These are phyloP conservation scores for Osmoderma eremita DNA, from an alignment of 2,888 invertebrate genomes.

Conservation along the genomic window DNA sequence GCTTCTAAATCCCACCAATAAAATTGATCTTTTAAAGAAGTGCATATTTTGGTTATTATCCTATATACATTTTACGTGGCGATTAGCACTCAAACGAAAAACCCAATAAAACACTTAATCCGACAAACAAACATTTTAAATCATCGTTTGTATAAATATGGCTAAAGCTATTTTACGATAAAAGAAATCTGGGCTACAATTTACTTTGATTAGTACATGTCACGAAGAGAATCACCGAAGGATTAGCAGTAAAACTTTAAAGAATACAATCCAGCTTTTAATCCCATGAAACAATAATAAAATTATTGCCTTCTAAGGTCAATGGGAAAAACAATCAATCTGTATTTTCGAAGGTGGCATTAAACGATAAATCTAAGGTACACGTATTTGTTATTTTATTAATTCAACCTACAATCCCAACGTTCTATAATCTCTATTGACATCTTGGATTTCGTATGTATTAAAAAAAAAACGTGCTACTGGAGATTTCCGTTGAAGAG, in stretches of 20 bases:
- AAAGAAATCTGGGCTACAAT: constrained; percentile 16
- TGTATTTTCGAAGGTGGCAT: constrained; percentile 4
- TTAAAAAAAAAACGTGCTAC: not conserved
- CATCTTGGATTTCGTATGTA: constrained; percentile 9
- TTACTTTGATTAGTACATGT: constrained; percentile 15
- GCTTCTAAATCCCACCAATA: constrained; percentile 7
- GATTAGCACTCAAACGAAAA: not conserved
- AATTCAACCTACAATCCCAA: constrained; percentile 1
- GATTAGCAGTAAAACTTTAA: constrained; percentile 1
- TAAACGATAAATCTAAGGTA: not conserved
- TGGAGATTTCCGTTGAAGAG: not conserved
- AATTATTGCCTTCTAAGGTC: not conserved
- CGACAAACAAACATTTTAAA: constrained; percentile 28
- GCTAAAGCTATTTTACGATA: constrained; percentile 8
- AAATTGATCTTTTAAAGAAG: constrained; percentile 14
- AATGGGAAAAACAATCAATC: constrained; percentile 13
- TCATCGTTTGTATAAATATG: constrained; percentile 19
- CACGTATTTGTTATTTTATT: constrained; percentile 15
- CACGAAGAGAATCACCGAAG: not conserved
- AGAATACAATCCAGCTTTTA: too few species aligned
- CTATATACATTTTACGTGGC: not conserved
- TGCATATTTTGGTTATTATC: constrained; percentile 4
- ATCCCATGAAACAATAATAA: constrained; percentile 14
- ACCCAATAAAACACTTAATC: constrained; percentile 13
- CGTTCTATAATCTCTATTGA: constrained; percentile 15